Conservation (phyloP, 2,797 vertebrate genomes). For the Alauda arvensis region DNA sequence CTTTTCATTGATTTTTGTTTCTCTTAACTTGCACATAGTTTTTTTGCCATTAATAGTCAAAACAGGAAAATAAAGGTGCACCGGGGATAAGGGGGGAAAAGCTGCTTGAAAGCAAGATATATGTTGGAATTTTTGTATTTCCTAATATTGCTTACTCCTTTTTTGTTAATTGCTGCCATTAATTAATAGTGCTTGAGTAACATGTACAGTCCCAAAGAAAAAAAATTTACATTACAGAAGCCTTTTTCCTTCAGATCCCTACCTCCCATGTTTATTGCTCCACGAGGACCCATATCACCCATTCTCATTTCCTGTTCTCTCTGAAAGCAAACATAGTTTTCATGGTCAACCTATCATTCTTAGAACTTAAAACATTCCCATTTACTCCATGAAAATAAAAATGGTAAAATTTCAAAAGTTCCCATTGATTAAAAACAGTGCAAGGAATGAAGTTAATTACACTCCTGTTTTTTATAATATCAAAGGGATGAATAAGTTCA, state of each 20-base stretch:
- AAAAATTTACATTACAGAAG: conserved; percentile 60
- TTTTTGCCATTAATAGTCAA: not conserved
- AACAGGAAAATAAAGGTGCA: not conserved
- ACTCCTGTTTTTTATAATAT: not conserved
- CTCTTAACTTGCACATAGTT: not conserved
- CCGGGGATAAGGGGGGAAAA: rapidly evolving
- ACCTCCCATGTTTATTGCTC: conserved; percentile 98
- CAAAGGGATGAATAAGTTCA: not conserved
- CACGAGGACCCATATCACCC: conserved; percentile 97
- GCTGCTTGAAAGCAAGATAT: not conserved
- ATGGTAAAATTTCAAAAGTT: not conserved
- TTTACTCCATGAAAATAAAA: conserved; percentile 45
- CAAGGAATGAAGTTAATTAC: not conserved
- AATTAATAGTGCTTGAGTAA: conserved; percentile 55
- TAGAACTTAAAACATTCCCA: conserved; percentile 67
- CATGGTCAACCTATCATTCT: conserved; percentile 79
- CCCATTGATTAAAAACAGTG: not conserved
- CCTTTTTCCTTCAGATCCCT: conserved; percentile 83
- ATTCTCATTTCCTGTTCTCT: conserved; percentile 99
- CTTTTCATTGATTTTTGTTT: not conserved
- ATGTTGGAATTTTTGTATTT: not conserved
- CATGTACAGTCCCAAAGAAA: conserved; percentile 81
- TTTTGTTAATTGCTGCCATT: not conserved
- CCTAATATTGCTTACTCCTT: conserved; percentile 15
- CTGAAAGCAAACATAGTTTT: conserved; percentile 94